Evolutionary conservation across 1,140 invertebrate species (phyloP), one percentile per base, ranked within the genome.

Genomic region (Saccostrea glomerata): DNA sequence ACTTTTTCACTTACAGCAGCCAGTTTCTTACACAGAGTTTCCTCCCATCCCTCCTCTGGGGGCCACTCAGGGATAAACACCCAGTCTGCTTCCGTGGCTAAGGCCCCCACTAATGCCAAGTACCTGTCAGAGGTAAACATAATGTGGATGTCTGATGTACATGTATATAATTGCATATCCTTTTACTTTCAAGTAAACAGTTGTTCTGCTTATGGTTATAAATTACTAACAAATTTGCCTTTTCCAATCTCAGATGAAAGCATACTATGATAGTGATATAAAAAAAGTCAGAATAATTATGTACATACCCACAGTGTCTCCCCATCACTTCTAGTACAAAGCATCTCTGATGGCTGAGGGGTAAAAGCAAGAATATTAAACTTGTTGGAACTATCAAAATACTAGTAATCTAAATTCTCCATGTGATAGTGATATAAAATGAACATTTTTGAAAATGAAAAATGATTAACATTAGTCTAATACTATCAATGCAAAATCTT

Each of bases 321-420:
- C 99, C 99, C 99, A 99, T 99, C 36, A 99, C 98, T 96, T 99
- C 99, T 96, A 99, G 97, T 94, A 99, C 99, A 95, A 99, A 99
- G 91, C 98, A 99, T 91, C 99, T 97, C 95, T 99, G 99, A 97
- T 99, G 99, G 88, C 98, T 99, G 94, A 20, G 15, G 23, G 15
- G 15, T 30, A 63, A 63, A 17, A 63, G n/a, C 3, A 63, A 2
- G 6, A n/a, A 63, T 17, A 20, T 20, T 20, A 63, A 20, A 63
- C 47, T 5, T 47, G 47, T 6, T 47, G 47, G 47, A 6, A 9
- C 47, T 47, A 47, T 47, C 47, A 6, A 47, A 47, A 47, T 47
- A 36, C 30, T 36, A 36, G 30, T 36, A 47, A 47, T 47, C 47
- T 47, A 47, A 47, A 2, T 47, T 47, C 0, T 3, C 5, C 9